Conservation (phyloP, 2,113 vertebrate species). For the Arothron firmamentum region DNA sequence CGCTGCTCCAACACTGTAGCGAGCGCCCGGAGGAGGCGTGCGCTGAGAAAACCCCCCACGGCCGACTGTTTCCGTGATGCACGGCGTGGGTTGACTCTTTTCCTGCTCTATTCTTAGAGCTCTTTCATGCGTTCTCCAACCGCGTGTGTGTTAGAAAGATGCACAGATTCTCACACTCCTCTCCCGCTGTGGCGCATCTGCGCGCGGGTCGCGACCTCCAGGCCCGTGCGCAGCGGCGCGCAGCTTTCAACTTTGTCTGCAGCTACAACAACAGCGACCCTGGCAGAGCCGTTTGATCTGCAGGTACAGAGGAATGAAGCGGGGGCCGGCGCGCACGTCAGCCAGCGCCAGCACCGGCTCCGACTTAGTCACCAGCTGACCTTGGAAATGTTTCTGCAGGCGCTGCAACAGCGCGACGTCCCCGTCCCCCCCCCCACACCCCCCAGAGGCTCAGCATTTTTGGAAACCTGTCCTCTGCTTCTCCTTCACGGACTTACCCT, state of each 20-base stretch:
- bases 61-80: constrained; percentile 17
- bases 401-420: constrained; percentile 5
- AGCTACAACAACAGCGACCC: constrained; percentile 54
- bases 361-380: constrained; percentile 46
- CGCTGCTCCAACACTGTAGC: constrained; percentile 16
- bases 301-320: neutral
- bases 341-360: no score
- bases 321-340: neutral
- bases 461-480: neutral
- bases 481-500: constrained; percentile 43
- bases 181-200: constrained; percentile 38
- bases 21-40: constrained; percentile 5
- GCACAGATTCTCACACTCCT: constrained; percentile 40
- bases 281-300: constrained; percentile 3
- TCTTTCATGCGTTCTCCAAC: constrained; percentile 51
- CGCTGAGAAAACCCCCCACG: constrained; percentile 8
- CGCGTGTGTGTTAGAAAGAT: constrained; percentile 25
- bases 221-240: constrained; percentile 7
- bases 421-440: neutral
- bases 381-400: constrained; percentile 22
- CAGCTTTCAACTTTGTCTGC: constrained; percentile 50
- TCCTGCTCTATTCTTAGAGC: constrained; percentile 35
- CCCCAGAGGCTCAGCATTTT: neutral
- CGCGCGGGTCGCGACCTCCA: constrained; percentile 32
- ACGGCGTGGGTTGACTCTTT: constrained; percentile 24